These are phyloP conservation scores for Drosophila kanekoi DNA, from an alignment of 2,888 invertebrate species.

Conservation along the genomic window DNA sequence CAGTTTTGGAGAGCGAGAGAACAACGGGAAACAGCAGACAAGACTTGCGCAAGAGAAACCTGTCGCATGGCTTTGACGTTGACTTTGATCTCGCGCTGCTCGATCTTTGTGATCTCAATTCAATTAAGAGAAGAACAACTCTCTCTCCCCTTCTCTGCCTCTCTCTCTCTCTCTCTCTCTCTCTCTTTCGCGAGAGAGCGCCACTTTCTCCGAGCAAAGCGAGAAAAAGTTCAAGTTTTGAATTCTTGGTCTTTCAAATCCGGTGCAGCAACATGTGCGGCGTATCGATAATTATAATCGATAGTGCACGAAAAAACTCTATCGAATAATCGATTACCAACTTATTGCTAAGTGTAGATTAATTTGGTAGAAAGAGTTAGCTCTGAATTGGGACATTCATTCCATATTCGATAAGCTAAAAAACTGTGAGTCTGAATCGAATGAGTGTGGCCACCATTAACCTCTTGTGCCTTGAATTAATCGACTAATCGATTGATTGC, in stretches of 20 bases:
- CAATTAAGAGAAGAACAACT: constrained; percentile 57
- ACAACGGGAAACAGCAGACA: constrained; percentile 16
- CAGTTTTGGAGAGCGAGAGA: constrained; percentile 42
- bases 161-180: background rate
- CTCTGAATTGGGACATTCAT: too few relatives aligned
- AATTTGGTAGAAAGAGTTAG: too few relatives aligned
- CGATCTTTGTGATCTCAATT: constrained; percentile 62
- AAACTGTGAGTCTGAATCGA: too few relatives aligned
- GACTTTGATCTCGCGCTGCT: constrained; percentile 29
- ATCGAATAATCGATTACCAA: too few relatives aligned
- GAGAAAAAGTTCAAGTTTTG: constrained; percentile 45
- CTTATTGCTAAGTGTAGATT: too few relatives aligned
- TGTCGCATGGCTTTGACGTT: constrained; percentile 53
- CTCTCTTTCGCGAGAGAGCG: constrained; percentile 13
- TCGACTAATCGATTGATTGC: background rate
- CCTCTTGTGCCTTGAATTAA: background rate
- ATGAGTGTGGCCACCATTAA: too few relatives aligned
- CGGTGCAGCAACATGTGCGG: constrained; percentile 22
- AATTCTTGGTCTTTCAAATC: constrained; percentile 38
- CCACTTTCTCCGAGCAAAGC: constrained; percentile 50
- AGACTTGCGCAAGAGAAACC: constrained; percentile 36
- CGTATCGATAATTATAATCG: constrained; percentile 28
- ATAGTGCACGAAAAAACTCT: constrained; percentile 6
- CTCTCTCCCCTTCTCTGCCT: background rate
- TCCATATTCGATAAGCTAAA: too few relatives aligned